Conservation (phyloP, 1,140 invertebrate genomes). For the Cotesia vestalis region DNA sequence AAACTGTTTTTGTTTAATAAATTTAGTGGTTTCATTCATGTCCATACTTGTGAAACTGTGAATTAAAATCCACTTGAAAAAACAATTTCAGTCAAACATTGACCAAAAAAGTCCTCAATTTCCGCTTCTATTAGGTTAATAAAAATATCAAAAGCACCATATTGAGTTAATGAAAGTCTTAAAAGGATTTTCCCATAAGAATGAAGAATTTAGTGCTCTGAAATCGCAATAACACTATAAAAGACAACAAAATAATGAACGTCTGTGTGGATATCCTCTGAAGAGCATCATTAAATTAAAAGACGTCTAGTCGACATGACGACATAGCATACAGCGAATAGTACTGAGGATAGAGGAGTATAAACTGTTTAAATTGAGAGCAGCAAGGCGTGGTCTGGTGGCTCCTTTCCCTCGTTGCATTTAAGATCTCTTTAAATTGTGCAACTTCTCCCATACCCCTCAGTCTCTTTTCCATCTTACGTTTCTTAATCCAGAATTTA, state of each 20-base stretch:
- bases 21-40: too few species aligned
- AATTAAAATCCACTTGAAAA: too few species aligned
- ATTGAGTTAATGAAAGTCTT: background rate
- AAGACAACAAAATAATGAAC: constrained; percentile 22
- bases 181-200: too few species aligned
- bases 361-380: constrained; percentile 15
- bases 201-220: too few species aligned
- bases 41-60: too few species aligned
- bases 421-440: constrained; percentile 38
- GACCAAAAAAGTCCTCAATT: too few species aligned
- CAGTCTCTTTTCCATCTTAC: background rate
- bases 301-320: constrained; percentile 34
- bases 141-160: background rate
- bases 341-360: constrained; percentile 15
- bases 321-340: constrained; percentile 2
- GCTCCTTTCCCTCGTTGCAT: constrained; percentile 33
- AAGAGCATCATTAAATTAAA: constrained; percentile 35
- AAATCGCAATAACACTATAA: too few species aligned
- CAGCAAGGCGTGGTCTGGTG: constrained; percentile 28
- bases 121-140: too few species aligned
- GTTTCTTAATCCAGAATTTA: constrained; percentile 11
- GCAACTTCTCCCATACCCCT: constrained; percentile 26
- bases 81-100: too few species aligned
- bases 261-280: constrained; percentile 7
- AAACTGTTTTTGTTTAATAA: too few species aligned